Conservation (phyloP, 2,797 vertebrate genomes). For the Ceyx erithaca region DNA sequence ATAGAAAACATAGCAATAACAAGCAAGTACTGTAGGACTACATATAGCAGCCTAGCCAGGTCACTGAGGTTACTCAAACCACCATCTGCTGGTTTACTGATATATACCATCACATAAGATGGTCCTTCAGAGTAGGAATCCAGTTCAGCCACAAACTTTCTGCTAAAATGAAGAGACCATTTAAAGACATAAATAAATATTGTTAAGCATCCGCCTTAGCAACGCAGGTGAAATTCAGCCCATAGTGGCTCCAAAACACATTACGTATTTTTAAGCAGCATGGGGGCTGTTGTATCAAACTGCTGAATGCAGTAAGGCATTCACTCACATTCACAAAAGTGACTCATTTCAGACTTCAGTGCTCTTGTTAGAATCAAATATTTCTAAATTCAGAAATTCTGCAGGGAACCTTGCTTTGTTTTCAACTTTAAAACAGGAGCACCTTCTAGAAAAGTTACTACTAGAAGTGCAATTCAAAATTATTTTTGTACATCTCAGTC, state of each 20-base stretch:
- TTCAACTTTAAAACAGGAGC: neutral
- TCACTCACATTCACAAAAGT: neutral
- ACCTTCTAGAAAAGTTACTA: conserved; percentile 27
- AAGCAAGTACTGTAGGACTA: neutral
- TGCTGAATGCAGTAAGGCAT: neutral
- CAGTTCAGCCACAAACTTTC: neutral
- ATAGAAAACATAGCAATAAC: neutral
- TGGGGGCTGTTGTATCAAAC: neutral
- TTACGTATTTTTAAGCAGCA: neutral
- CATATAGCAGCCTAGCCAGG: neutral
- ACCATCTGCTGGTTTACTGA: neutral
- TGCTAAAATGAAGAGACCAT: neutral
- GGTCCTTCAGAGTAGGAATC: neutral
- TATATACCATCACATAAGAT: neutral
- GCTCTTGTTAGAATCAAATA: neutral
- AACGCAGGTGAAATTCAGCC: neutral
- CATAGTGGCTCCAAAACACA: neutral
- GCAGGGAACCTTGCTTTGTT: neutral
- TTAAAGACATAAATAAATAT: neutral
- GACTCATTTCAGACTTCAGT: neutral
- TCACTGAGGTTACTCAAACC: neutral
- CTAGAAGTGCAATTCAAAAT: neutral
- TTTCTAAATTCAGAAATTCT: conserved; percentile 37
- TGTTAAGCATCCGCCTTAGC: neutral
- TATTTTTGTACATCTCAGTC: neutral